phyloP scores from a whole-genome alignment of 2,888 invertebrate species.

The Zeuzera pyrina region DNA sequence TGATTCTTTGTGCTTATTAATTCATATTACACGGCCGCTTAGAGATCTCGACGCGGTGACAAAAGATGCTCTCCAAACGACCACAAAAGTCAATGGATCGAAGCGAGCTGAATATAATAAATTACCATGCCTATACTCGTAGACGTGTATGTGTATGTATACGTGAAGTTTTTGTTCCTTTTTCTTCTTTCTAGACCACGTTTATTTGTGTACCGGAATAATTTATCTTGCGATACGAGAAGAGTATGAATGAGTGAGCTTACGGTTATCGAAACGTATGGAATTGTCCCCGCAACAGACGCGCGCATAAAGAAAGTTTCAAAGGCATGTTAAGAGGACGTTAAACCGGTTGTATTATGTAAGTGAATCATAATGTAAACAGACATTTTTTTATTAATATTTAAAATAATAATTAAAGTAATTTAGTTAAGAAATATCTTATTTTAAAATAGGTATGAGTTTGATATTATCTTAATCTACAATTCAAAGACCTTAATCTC shows the following conservation, averaged over 20 bases:
- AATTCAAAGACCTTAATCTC: too few species aligned
- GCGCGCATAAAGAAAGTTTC: background rate
- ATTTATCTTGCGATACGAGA: conserved; percentile 64
- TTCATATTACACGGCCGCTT: conserved; percentile 72
- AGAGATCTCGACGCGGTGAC: conserved; percentile 56
- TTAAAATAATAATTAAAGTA: too few species aligned
- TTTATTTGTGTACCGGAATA: conserved; percentile 62
- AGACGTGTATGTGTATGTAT: conserved; percentile 38
- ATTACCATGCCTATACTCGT: conserved; percentile 53
- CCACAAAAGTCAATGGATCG: conserved; percentile 66
- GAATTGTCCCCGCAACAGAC: conserved; percentile 17
- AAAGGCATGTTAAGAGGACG: too few species aligned
- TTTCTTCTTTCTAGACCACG: conserved; percentile 44
- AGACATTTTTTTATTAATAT: too few species aligned
- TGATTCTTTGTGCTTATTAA: conserved; percentile 69
- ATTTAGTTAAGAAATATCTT: too few species aligned
- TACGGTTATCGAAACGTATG: conserved; percentile 44
- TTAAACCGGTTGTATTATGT: too few species aligned
- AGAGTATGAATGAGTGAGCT: conserved; percentile 60
- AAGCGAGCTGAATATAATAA: conserved; percentile 64
- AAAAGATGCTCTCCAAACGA: conserved; percentile 50
- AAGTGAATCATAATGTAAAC: too few species aligned
- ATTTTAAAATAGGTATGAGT: too few species aligned
- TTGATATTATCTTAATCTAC: too few species aligned
- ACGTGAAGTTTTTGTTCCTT: conserved; percentile 46